phyloP scores from a whole-genome alignment of 2,113 vertebrate species.

The Colaptes auratus region DNA sequence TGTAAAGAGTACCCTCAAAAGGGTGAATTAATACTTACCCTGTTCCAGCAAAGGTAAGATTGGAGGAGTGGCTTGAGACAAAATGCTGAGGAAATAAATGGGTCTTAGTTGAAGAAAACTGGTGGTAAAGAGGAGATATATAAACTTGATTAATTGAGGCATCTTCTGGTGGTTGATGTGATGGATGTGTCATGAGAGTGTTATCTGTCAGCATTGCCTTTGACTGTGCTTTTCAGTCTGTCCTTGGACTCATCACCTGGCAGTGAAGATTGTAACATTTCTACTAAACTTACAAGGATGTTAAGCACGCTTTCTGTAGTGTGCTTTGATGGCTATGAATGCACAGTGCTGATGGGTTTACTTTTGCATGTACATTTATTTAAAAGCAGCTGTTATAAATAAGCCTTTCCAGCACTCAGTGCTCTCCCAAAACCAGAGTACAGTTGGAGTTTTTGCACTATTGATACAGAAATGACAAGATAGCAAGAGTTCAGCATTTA shows the following conservation, averaged over 20 bases:
- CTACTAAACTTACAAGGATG: neutral
- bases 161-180: neutral
- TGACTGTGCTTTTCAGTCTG: neutral
- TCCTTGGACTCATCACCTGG: neutral
- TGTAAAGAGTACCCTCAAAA: neutral
- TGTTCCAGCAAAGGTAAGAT: conserved; percentile 8
- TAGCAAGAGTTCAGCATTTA: neutral
- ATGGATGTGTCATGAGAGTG: neutral
- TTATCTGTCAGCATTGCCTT: neutral
- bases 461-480: neutral
- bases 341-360: neutral
- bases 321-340: neutral
- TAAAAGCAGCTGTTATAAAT: neutral
- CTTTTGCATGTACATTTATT: neutral
- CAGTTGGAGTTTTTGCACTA: neutral
- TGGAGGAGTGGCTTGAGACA: neutral
- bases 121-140: neutral
- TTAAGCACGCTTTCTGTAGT: neutral
- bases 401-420: neutral
- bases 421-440: neutral
- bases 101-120: neutral
- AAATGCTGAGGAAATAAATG: neutral
- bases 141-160: neutral
- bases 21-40: neutral
- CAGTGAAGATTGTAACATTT: neutral